Percentiles rank a stretch among this genome's conserved stretches.
Conservation (phyloP, 2,888 invertebrate genomes). For the Clanis bilineata region DNA sequence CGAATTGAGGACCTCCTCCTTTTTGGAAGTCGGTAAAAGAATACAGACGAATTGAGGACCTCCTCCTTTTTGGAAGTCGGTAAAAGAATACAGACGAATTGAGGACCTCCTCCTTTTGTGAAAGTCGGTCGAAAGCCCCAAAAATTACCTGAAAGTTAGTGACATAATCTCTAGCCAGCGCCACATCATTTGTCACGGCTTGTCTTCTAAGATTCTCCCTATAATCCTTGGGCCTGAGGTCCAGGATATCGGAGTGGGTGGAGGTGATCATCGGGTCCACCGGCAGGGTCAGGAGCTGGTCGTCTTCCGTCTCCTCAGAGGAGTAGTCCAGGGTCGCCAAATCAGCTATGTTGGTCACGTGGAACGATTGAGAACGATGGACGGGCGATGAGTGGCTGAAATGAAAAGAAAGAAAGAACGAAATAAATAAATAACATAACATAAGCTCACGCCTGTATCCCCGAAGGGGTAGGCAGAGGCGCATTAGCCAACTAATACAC, state of each 20-base stretch:
- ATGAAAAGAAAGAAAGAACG: neutral
- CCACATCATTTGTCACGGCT: slow-evolving; percentile 58
- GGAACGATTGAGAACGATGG: slow-evolving; percentile 78
- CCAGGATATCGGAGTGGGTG: slow-evolving; percentile 68
- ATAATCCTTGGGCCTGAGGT: slow-evolving; percentile 51
- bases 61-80: too few species aligned
- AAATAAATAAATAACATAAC: neutral
- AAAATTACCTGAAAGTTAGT: slow-evolving; percentile 59
- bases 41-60: too few species aligned
- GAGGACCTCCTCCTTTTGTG: neutral
- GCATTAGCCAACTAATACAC: too few species aligned
- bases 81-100: neutral
- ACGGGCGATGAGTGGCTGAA: slow-evolving; percentile 76
- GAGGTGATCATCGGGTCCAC: slow-evolving; percentile 70
- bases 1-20: too few species aligned
- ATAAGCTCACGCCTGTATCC: too few species aligned
- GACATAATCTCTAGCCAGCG: slow-evolving; percentile 59
- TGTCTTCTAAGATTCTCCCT: slow-evolving; percentile 45
- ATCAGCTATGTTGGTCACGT: slow-evolving; percentile 69
- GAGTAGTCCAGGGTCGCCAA: slow-evolving; percentile 65
- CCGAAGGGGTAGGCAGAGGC: too few species aligned
- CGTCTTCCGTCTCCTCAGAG: slow-evolving; percentile 66
- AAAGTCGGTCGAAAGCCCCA: neutral
- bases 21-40: too few species aligned
- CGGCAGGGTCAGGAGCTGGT: slow-evolving; percentile 54